phyloP scores from a whole-genome alignment of 1,140 invertebrate species.

The Neuroterus valhalla region DNA sequence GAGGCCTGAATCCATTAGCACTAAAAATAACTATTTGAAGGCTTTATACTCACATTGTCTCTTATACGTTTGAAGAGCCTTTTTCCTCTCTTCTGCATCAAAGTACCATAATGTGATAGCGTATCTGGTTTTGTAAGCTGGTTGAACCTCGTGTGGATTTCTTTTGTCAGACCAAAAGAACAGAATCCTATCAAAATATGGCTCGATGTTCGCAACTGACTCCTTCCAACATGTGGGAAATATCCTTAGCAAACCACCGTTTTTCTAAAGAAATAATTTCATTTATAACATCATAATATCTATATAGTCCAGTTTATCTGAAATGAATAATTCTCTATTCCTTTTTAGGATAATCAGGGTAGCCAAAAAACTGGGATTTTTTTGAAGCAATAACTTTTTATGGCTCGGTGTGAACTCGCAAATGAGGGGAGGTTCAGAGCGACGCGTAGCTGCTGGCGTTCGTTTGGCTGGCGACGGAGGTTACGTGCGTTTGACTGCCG shows the following conservation, averaged over 20 bases:
- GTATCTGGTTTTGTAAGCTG: slow-evolving; percentile 91
- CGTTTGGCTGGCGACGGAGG: no score
- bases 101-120: slow-evolving; percentile 98
- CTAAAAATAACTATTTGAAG: no score
- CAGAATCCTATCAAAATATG: slow-evolving; percentile 93
- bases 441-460: no score
- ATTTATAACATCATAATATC: slow-evolving; percentile 15
- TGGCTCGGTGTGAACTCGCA: no score
- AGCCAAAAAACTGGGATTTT: no score
- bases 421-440: no score
- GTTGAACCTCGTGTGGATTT: slow-evolving; percentile 98
- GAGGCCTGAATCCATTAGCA: no score
- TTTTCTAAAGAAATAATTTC: slow-evolving; percentile 67
- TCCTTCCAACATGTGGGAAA: slow-evolving; percentile 90
- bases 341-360: no score
- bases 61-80: slow-evolving; percentile 81
- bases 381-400: no score
- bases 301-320: no score
- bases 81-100: slow-evolving; percentile 88
- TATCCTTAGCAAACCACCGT: slow-evolving; percentile 88
- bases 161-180: slow-evolving; percentile 98
- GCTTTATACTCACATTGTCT: slow-evolving; percentile 74
- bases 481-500: no score
- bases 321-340: no score
- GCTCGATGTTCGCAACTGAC: slow-evolving; percentile 93